These are phyloP conservation scores for Galeruca laticollis DNA, from an alignment of 2,888 invertebrate genomes.

Conservation along the genomic window DNA sequence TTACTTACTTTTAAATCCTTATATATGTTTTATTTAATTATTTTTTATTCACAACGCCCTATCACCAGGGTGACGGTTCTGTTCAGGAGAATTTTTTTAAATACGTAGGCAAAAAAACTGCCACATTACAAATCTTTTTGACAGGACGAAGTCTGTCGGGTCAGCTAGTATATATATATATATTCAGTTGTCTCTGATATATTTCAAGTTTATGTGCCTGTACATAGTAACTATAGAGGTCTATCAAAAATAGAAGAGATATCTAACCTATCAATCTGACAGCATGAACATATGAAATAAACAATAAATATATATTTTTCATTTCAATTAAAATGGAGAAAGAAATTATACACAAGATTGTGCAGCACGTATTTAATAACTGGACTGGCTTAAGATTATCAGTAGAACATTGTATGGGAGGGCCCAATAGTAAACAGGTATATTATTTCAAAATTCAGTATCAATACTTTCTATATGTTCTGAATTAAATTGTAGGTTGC, in stretches of 20 bases:
- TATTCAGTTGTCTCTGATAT: too few species aligned
- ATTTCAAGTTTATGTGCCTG: too few species aligned
- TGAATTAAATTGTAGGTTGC: slow-evolving; percentile 69
- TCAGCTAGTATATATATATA: too few species aligned
- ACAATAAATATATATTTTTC: background rate
- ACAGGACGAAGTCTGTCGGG: too few species aligned
- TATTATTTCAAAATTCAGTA: slow-evolving; percentile 23
- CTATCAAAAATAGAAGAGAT: background rate
- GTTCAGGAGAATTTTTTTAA: too few species aligned
- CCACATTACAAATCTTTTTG: too few species aligned
- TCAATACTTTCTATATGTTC: background rate
- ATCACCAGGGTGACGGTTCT: too few species aligned
- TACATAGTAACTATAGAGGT: too few species aligned
- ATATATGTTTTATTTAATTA: too few species aligned
- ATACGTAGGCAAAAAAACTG: too few species aligned
- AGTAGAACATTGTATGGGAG: slow-evolving; percentile 81
- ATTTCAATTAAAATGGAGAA: slow-evolving; percentile 39
- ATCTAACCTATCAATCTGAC: slow-evolving; percentile 4
- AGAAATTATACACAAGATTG: slow-evolving; percentile 72
- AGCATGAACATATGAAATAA: background rate
- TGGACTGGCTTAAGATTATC: slow-evolving; percentile 80
- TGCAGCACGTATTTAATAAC: slow-evolving; percentile 77
- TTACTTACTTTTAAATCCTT: too few species aligned
- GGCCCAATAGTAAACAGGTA: slow-evolving; percentile 77
- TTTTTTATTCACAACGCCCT: too few species aligned